These are phyloP conservation scores for Mixornis gularis DNA, from an alignment of 2,113 vertebrate species.

Conservation along the genomic window DNA sequence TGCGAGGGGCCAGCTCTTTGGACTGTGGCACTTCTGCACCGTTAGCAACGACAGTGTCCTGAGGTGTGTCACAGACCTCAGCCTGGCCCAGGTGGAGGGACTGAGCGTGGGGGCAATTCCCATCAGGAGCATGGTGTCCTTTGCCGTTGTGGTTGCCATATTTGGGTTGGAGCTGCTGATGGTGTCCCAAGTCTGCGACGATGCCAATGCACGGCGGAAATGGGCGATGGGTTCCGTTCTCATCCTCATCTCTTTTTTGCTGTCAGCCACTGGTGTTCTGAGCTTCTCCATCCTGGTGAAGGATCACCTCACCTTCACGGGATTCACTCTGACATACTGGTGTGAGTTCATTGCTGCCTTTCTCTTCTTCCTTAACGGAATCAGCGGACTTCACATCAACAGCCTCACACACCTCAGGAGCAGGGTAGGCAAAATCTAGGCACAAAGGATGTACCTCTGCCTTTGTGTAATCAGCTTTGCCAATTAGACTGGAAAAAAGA, in stretches of 20 bases:
- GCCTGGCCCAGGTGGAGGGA: constrained; percentile 53
- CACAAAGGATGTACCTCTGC: background rate
- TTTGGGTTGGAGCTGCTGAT: constrained; percentile 84
- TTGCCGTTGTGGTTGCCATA: constrained; percentile 76
- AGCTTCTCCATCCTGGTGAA: constrained; percentile 72
- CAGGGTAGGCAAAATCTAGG: constrained; percentile 39
- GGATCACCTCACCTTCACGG: constrained; percentile 45
- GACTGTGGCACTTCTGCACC: constrained; percentile 80
- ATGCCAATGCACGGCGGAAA: constrained; percentile 52
- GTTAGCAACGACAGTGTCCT: background rate
- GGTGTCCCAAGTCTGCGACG: constrained; percentile 80
- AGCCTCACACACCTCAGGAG: constrained; percentile 64
- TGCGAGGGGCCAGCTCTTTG: constrained; percentile 57
- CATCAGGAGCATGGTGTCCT: constrained; percentile 60
- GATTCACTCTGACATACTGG: constrained; percentile 81
- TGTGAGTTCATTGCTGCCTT: constrained; percentile 74
- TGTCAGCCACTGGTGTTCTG: constrained; percentile 69
- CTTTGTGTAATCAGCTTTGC: constrained; percentile 17
- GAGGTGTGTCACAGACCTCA: constrained; percentile 70
- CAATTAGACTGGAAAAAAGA: constrained; percentile 34
- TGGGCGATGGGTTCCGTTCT: constrained; percentile 75
- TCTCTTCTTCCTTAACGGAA: constrained; percentile 80
- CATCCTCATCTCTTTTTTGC: constrained; percentile 66
- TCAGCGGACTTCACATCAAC: constrained; percentile 79
- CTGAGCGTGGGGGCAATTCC: constrained; percentile 61